These are phyloP conservation scores for Dipodomys merriami DNA, from an alignment of 2,113 vertebrate genomes.

Conservation along the genomic window DNA sequence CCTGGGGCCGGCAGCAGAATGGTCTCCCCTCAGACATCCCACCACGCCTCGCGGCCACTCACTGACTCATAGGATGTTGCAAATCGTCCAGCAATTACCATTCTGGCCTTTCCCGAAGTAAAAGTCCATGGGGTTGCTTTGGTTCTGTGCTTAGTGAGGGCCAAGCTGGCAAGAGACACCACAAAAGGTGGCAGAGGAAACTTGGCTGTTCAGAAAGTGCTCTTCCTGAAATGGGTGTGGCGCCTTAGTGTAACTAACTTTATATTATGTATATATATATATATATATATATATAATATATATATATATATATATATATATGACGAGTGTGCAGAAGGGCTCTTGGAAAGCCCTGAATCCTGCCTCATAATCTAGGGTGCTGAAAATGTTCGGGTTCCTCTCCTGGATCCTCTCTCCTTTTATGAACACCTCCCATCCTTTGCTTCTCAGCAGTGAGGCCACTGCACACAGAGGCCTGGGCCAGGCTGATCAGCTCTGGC, in stretches of 20 bases:
- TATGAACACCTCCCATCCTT: not conserved
- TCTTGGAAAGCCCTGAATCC: not conserved
- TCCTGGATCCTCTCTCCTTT: not conserved
- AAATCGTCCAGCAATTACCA: constrained; percentile 48
- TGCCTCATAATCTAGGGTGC: not conserved
- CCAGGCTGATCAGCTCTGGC: no score
- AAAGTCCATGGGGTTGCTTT: constrained; percentile 21
- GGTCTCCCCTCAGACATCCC: constrained; percentile 24
- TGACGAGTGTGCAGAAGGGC: not conserved
- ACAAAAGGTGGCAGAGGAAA: constrained; percentile 12
- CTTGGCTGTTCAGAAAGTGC: constrained; percentile 28
- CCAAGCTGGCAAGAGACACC: constrained; percentile 33
- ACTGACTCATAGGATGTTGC: constrained; percentile 49
- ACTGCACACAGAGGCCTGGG: no score
- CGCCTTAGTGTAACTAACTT: not conserved
- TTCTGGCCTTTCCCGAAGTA: constrained; percentile 43
- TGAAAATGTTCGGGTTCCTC: not conserved
- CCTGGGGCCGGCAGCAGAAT: not conserved
- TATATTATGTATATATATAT: not conserved
- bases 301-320: no score
- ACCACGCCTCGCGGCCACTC: not conserved
- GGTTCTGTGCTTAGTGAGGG: constrained; percentile 19
- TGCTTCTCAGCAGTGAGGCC: no score
- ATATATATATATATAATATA: no score
- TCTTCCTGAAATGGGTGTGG: constrained; percentile 8